A percentile compares a stretch with the other conserved stretches of the same genome.
phyloP scores from a whole-genome alignment of 2,113 vertebrate genomes.

The Erythrolamprus reginae region DNA sequence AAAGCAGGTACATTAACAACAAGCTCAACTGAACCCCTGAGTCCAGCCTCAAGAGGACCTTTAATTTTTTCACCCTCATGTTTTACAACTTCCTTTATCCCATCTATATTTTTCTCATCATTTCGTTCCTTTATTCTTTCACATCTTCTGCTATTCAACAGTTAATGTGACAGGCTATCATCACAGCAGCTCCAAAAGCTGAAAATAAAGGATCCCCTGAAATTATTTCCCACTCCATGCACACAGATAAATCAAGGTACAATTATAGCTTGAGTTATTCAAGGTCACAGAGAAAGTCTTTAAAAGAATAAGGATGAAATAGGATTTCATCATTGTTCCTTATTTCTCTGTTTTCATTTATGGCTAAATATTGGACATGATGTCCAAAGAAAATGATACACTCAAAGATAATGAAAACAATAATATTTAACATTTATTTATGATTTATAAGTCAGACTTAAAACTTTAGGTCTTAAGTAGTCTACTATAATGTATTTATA shows the following conservation, averaged over 20 bases:
- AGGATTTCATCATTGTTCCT: not conserved
- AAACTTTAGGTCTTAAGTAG: not conserved
- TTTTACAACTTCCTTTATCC: not conserved
- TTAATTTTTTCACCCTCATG: not conserved
- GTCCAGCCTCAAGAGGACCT: no score
- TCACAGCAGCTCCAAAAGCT: not conserved
- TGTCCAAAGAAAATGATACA: not conserved
- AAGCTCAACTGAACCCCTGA: no score
- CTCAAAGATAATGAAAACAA: not conserved
- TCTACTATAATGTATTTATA: not conserved
- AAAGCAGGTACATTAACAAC: no score
- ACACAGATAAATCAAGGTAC: not conserved
- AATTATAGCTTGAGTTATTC: not conserved
- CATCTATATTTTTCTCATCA: not conserved
- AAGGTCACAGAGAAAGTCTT: not conserved
- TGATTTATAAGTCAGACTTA: no score
- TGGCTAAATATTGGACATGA: not conserved
- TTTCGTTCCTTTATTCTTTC: not conserved
- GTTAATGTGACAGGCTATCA: not conserved
- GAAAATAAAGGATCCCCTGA: not conserved
- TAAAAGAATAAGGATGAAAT: not conserved
- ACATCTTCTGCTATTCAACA: not conserved
- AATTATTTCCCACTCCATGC: not conserved
- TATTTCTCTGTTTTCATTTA: not conserved
- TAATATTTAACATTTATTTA: not conserved